phyloP scores from a whole-genome alignment of 2,113 vertebrate species.

The Pipra filicauda region DNA sequence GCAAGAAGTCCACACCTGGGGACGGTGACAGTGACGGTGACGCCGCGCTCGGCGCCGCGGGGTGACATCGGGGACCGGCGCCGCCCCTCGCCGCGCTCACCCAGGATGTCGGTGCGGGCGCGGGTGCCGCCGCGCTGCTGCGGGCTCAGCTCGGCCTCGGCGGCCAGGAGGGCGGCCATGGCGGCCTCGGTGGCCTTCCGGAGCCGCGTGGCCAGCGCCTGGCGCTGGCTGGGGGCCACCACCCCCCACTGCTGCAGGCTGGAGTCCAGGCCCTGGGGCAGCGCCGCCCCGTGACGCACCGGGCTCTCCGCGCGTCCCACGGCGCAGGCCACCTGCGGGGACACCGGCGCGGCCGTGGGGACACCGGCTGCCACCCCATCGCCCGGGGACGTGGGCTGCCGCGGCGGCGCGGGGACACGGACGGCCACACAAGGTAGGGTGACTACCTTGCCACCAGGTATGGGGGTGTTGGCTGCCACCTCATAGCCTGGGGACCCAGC shows the following conservation, averaged over 20 bases:
- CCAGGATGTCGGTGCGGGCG: background rate
- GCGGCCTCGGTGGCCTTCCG: background rate
- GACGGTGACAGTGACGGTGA: background rate
- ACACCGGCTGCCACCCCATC: background rate
- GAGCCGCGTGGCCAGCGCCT: background rate
- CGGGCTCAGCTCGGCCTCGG: constrained; percentile 14
- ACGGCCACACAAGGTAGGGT: background rate
- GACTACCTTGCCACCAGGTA: background rate
- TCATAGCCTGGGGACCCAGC: background rate
- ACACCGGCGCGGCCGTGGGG: accelerated
- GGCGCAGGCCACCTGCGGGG: background rate
- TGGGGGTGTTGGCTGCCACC: background rate
- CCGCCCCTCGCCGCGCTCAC: background rate
- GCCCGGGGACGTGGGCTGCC: background rate
- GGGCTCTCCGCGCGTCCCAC: constrained; percentile 20
- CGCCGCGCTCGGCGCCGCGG: accelerated
- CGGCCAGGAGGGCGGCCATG: background rate
- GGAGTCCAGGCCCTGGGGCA: constrained; percentile 47
- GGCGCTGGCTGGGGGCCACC: background rate
- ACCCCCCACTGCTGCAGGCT: constrained; percentile 26
- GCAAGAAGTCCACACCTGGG: constrained; percentile 37
- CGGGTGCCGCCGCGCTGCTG: background rate
- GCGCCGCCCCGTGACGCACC: background rate
- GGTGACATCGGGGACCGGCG: accelerated
- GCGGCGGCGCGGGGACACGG: too few relatives aligned